Base-by-base conservation (phyloP, 2,797 vertebrate species). In the Xenentodon cancila region DNA sequence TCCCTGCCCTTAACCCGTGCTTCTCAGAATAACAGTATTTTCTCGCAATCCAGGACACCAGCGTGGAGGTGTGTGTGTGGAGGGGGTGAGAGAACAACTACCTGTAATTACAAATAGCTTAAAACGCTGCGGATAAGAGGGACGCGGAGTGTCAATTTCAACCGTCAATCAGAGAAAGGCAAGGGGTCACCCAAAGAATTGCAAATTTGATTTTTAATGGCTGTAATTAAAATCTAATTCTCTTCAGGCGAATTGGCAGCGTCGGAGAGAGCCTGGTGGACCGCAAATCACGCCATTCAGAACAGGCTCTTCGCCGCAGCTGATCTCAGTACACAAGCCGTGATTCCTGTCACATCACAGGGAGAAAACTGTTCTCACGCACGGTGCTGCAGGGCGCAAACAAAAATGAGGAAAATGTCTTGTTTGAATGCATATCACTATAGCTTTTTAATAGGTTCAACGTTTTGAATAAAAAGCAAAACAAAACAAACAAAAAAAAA, bases 101-200 rank as follows among this genome's bases (percentile, higher is more conserved):
- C 96, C 96, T 97, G 95, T 95, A 97, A 97, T 98, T 97, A 98
- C 96, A 96, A 96, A 96, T 94, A 95, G 95, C 94, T 94, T 92
- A 93, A 94, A 96, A 96, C 95, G 95, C 93, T 85, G 93, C 81
- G 92, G 93, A 95, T 95, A 95, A 97, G 96, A 96, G 95, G 94
- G 93, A 93, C 90, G 91, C 92, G 92, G 93, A 96, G 96, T 97
- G 96, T 97, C 96, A 95, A 97, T 97, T 96, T 95, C 96, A 96
- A 86, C 96, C 97, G 96, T 95, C 97, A 97, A 94, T 98, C 96
- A 97, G 88, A 22, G 30, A 47, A 64, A 81, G 94, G 93, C 94
- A 94, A 94, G 91, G 95, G 95, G 96, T 95, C 95, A 95, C 92
- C 93, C 93, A 95, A 96, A 96, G 95, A 96, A 96, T 95, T 95